These are phyloP conservation scores for Parambassis ranga DNA, from an alignment of 2,797 vertebrate genomes.

Conservation along the genomic window DNA sequence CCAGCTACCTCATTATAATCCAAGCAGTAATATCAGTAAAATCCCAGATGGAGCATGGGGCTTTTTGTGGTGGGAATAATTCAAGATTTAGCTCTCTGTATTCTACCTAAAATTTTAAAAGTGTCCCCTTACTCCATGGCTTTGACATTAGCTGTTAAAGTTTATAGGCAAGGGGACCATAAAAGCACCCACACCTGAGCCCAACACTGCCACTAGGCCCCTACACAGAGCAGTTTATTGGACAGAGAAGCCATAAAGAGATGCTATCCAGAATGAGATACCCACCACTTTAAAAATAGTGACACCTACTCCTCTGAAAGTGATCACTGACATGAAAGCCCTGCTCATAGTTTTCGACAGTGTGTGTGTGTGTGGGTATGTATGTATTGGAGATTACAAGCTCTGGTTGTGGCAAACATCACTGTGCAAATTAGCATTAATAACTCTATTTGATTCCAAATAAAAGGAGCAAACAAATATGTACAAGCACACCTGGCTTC, in stretches of 20 bases:
- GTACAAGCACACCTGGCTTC: slow-evolving; percentile 64
- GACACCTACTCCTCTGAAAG: slow-evolving; percentile 33
- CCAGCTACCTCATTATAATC: background rate
- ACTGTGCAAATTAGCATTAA: slow-evolving; percentile 61
- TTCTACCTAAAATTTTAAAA: background rate
- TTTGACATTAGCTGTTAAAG: slow-evolving; percentile 18
- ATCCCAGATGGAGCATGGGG: background rate
- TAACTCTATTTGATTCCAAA: slow-evolving; percentile 55
- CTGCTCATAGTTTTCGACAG: background rate
- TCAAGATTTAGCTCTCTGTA: background rate
- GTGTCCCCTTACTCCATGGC: background rate
- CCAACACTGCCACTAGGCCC: slow-evolving; percentile 2
- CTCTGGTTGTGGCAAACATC: slow-evolving; percentile 21
- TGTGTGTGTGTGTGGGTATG: background rate
- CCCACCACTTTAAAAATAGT: slow-evolving; percentile 35
- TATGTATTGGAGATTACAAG: slow-evolving; percentile 9
- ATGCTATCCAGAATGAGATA: slow-evolving; percentile 29
- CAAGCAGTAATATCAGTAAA: slow-evolving; percentile 1
- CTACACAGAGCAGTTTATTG: slow-evolving; percentile 27
- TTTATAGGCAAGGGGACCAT: slow-evolving; percentile 20
- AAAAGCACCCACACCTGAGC: slow-evolving; percentile 31
- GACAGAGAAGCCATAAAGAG: slow-evolving; percentile 14
- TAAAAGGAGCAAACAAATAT: slow-evolving; percentile 56
- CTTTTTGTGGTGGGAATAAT: background rate
- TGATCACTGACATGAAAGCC: slow-evolving; percentile 20